Evolutionary conservation across 2,113 vertebrate genomes (phyloP).

Genomic region (Prolemur simus): DNA sequence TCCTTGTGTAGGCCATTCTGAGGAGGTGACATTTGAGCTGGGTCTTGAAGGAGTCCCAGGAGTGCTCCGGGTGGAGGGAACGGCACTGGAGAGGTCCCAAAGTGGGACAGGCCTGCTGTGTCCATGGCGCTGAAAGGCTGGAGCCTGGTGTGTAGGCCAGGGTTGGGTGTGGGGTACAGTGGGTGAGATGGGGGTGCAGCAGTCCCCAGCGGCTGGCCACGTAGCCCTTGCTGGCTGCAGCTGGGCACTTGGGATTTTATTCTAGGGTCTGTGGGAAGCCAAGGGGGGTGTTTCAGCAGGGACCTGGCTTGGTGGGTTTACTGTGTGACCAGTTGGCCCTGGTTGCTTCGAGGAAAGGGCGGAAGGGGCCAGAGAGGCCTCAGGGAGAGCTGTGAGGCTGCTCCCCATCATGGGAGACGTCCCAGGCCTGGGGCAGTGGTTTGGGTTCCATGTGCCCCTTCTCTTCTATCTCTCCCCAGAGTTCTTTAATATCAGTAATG

Average conservation of each 20-base stretch:
- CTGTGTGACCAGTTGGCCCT: neutral
- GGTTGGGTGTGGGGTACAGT: neutral
- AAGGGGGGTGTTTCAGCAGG: neutral
- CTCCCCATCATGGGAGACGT: neutral
- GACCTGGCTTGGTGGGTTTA: neutral
- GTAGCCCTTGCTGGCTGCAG: neutral
- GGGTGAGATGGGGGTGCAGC: neutral
- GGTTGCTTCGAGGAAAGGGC: neutral
- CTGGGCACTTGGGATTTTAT: neutral
- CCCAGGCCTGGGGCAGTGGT: accelerated
- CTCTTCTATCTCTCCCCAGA: conserved; percentile 57
- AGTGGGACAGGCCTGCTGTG: too few species aligned
- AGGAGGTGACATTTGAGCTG: neutral
- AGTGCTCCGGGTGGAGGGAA: neutral
- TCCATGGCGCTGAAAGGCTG: neutral
- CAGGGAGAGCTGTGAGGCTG: neutral
- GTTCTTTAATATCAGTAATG: conserved; percentile 77
- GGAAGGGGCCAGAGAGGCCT: neutral
- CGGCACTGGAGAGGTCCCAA: neutral
- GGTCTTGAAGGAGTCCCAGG: neutral
- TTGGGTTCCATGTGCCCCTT: neutral
- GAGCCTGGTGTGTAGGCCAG: neutral
- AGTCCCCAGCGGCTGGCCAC: neutral
- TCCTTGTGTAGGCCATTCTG: neutral
- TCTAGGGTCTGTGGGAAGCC: neutral